Evolutionary conservation across 1,140 invertebrate genomes (phyloP), one percentile per base, ranked within the genome.

Genomic region (Achatina immaculata): DNA sequence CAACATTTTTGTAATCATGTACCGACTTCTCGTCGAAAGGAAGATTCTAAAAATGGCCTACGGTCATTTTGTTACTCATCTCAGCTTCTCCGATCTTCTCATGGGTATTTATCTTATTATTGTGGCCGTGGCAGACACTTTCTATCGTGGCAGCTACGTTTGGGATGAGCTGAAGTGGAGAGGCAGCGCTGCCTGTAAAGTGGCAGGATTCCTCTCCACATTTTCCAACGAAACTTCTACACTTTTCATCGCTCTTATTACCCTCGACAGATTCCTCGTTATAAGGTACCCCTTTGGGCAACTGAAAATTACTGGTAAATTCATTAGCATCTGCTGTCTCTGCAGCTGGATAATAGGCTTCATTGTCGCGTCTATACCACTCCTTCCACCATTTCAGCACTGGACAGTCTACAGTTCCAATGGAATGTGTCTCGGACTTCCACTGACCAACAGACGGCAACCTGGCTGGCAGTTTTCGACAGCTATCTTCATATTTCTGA

Each of bases 61-160:
- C 11, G 81, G 82, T 6, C 62, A 81, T 7, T 86, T 86, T n/a
- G 83, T 88, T 28, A 75, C 85, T 14, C 87, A 88, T 80, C 72
- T 89, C n/a, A 83, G 82, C 34, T 21, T 87, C 36, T 83, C 87
- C n/a, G 87, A 89, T 74, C 82, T 88, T 28, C 55, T 87, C 16
- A 89, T 88, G 88, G 88, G 88, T 1, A 36, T 89, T 7, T 89
- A 89, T 68, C 55, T 89, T 38, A 69, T 85, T 1, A 85, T 88
- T 16, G 86, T 89, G 38, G 87, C 83, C 16, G 48, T 81, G 7
- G 85, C 86, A 0, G 88, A 89, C 69, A 62, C 75, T 4, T 58
- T 62, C 28, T 88, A 83, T 75, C 78, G 83, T 21, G 86, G 85
- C 16, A 43, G 34, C 6, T 89, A 88, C 62, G 74, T 84, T 19